Conservation (phyloP, 2,888 invertebrate genomes). For the Altica lythri region DNA sequence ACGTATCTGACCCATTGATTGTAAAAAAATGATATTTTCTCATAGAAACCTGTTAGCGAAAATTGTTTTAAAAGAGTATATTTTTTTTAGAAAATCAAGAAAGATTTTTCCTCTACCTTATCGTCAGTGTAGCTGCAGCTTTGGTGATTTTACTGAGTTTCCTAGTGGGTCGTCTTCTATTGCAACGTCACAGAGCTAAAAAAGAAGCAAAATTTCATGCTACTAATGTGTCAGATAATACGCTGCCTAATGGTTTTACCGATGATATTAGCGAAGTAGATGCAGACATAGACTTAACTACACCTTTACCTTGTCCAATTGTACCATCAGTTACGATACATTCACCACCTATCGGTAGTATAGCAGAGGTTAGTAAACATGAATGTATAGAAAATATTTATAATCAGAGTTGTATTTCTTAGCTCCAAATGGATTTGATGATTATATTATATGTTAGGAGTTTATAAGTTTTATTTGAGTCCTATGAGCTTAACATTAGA, state of each 20-base stretch:
- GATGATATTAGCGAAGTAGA: slow-evolving; percentile 88
- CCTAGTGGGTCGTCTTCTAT: slow-evolving; percentile 71
- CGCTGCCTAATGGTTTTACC: slow-evolving; percentile 80
- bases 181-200: slow-evolving; percentile 68
- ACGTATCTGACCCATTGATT: too few relatives aligned
- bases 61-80: too few relatives aligned
- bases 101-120: slow-evolving; percentile 82
- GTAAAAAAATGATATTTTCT: too few relatives aligned
- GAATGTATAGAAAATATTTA: background rate
- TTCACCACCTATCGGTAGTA: slow-evolving; percentile 51
- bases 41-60: too few relatives aligned
- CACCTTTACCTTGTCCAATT: slow-evolving; percentile 65
- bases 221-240: slow-evolving; percentile 72
- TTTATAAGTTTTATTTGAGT: too few relatives aligned
- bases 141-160: slow-evolving; percentile 73
- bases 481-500: too few relatives aligned
- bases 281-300: slow-evolving; percentile 76
- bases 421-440: too few relatives aligned
- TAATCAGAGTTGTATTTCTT: background rate
- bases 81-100: slow-evolving; percentile 72
- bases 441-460: too few relatives aligned
- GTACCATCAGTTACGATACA: slow-evolving; percentile 65
- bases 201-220: slow-evolving; percentile 70
- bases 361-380: slow-evolving; percentile 50
- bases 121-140: slow-evolving; percentile 74